Evolutionary conservation across 2,113 vertebrate species (phyloP).

Genomic region (Burhinus bistriatus): DNA sequence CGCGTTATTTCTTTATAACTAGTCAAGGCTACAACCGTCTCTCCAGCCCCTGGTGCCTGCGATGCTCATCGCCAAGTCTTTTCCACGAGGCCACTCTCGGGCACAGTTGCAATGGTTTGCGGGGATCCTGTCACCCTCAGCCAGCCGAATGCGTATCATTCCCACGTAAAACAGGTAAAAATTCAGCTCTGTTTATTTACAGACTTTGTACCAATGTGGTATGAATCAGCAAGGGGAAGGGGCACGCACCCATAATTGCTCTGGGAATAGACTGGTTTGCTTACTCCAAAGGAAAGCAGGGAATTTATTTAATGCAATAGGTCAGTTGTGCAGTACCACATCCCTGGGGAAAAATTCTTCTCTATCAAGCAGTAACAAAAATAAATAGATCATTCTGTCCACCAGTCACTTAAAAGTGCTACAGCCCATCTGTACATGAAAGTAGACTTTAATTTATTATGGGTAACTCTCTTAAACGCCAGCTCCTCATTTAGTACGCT

Average conservation of each 20-base stretch:
- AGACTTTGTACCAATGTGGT: slow-evolving; percentile 18
- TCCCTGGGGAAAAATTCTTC: slow-evolving; percentile 41
- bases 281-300: slow-evolving; percentile 19
- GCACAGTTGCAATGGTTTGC: not conserved
- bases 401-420: slow-evolving; percentile 30
- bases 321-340: slow-evolving; percentile 30
- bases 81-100: fast-evolving
- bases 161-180: not conserved
- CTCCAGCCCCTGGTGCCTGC: not conserved
- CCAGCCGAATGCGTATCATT: fast-evolving
- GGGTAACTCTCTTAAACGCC: no score
- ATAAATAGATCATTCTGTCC: slow-evolving; percentile 44
- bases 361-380: slow-evolving; percentile 45
- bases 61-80: fast-evolving
- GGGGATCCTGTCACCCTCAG: not conserved
- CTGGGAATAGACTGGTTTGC: slow-evolving; percentile 39
- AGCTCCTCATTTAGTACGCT: not conserved
- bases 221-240: slow-evolving; percentile 48
- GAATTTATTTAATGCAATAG: slow-evolving; percentile 59
- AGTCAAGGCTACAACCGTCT: not conserved
- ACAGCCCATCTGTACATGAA: slow-evolving; percentile 3
- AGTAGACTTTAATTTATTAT: slow-evolving; percentile 35
- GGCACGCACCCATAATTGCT: not conserved
- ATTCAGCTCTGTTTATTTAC: slow-evolving; percentile 16
- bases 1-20: not conserved